Conservation (phyloP, 2,888 invertebrate genomes). For the Philereme vetulata region DNA sequence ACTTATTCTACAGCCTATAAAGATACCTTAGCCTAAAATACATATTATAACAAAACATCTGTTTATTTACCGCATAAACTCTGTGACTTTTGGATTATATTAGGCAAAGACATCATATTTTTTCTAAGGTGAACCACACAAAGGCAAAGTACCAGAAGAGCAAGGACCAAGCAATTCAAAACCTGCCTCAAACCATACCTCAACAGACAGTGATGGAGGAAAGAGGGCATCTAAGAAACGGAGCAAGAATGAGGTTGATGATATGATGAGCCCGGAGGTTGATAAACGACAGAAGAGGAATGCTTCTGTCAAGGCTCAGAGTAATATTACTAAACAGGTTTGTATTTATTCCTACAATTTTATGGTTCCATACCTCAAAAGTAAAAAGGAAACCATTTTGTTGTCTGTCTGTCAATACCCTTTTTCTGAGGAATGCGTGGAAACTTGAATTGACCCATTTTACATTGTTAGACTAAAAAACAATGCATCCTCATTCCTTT, state of each 20-base stretch:
- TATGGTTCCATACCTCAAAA: too few species aligned
- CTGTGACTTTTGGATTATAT: too few species aligned
- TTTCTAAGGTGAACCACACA: slow-evolving; percentile 55
- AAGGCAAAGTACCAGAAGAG: slow-evolving; percentile 34
- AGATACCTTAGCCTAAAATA: too few species aligned
- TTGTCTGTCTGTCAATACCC: too few species aligned
- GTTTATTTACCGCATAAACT: too few species aligned
- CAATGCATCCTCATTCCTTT: too few species aligned
- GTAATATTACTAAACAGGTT: slow-evolving; percentile 72
- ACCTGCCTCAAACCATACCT: slow-evolving; percentile 37
- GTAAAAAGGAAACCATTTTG: too few species aligned
- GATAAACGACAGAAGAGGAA: slow-evolving; percentile 73
- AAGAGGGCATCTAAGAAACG: slow-evolving; percentile 64
- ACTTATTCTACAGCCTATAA: too few species aligned
- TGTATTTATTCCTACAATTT: slow-evolving; percentile 3
- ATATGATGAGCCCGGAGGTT: slow-evolving; percentile 66
- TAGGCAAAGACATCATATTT: not conserved
- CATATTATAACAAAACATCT: too few species aligned
- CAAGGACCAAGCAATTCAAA: slow-evolving; percentile 37
- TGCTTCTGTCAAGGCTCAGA: slow-evolving; percentile 74
- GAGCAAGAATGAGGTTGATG: slow-evolving; percentile 72
- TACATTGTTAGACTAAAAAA: too few species aligned
- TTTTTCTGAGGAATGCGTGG: too few species aligned
- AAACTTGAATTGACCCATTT: too few species aligned
- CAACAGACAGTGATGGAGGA: slow-evolving; percentile 46